phyloP scores from a whole-genome alignment of 2,797 vertebrate species.

The Heteromormyrus szaboi region DNA sequence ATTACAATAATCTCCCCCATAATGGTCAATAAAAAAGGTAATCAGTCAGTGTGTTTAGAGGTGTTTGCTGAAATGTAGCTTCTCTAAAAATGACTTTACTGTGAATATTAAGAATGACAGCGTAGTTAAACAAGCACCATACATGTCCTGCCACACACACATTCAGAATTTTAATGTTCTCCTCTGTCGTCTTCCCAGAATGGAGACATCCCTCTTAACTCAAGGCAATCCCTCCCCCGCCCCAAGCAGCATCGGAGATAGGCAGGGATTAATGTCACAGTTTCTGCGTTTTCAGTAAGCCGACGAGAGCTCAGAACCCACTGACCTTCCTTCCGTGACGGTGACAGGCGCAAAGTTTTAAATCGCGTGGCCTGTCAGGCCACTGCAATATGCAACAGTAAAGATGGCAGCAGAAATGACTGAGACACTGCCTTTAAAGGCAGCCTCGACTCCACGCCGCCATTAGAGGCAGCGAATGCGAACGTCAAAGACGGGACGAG shows the following conservation, averaged over 20 bases:
- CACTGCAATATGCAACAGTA: background rate
- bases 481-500: background rate
- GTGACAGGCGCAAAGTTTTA: background rate
- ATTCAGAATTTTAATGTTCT: constrained; percentile 80
- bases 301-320: constrained; percentile 25
- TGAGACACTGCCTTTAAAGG: background rate
- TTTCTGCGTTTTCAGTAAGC: constrained; percentile 54
- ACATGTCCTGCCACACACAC: constrained; percentile 80
- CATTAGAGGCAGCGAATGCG: background rate
- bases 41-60: constrained; percentile 77
- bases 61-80: constrained; percentile 74
- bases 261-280: constrained; percentile 54
- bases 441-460: background rate
- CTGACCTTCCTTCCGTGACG: constrained; percentile 43
- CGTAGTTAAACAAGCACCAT: constrained; percentile 83
- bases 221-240: constrained; percentile 25
- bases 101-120: constrained; percentile 97
- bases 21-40: constrained; percentile 77
- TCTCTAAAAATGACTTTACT: constrained; percentile 75
- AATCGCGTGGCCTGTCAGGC: background rate
- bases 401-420: background rate
- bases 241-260: constrained; percentile 35
- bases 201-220: constrained; percentile 40
- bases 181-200: constrained; percentile 45
- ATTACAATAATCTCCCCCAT: constrained; percentile 72